Base-by-base conservation (phyloP, 1,140 invertebrate species). In the Eupeodes corollae region DNA sequence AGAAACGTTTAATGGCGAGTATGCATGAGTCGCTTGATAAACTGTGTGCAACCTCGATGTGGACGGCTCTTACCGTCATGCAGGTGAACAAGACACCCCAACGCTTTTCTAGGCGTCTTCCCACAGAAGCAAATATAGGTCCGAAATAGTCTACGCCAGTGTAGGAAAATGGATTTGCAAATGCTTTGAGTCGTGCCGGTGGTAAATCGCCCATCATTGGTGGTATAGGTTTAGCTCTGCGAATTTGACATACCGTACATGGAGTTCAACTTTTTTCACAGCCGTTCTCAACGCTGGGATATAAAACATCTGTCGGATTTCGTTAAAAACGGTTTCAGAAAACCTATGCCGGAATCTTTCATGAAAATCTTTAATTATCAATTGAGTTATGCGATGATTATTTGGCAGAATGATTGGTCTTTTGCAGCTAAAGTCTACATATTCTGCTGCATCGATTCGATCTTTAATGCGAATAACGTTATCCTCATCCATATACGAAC, bases 361-460 rank as follows among this genome's bases (percentile, higher is more conserved):
- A 39, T 63, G 58, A 15, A 42, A 41, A 21, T 58, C 40, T 10
- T 54, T 52, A 19, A 58, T 60, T 10, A 52, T 47, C 48, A 68
- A 63, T 46, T 58, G 63, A 8, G 56, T 69, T 15, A 54, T 67
- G 46, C 54, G 56, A 48, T 69, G 61, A 33, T 43, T 18, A 16
- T 16, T 19, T 9, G 46, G 39, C 15, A 37, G 35, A 14, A 37
- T 37, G 15, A 37, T 37, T 5, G 35, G 35, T 14, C 35, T n/a
- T 37, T 16, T 37, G 21, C 21, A 26, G 8, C 3, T 8, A 26
- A 16, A 9, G 15, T 15, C 12, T 18, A n/a, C n/a, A 6, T 8
- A 6, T 38, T 19, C 13, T 14, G 30, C 18, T 31, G 30, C 38
- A n/a, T 35, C 12, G 6, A 26, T 26, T 11, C 44, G 38, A 38